Base-by-base conservation (phyloP, 2,113 vertebrate genomes). In the Pseudopodoces humilis region DNA sequence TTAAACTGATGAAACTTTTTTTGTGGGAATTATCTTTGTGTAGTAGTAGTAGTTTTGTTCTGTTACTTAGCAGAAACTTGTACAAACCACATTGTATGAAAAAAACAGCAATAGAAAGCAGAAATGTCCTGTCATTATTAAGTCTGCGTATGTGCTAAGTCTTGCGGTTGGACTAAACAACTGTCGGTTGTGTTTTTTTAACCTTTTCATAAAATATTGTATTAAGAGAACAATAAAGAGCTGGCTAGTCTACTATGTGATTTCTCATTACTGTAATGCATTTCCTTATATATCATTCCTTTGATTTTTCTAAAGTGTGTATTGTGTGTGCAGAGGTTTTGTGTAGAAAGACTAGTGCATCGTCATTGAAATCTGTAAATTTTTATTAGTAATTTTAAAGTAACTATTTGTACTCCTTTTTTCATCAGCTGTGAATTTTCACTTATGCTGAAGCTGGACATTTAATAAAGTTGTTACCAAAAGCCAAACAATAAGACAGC, bases 151-250 rank as follows among this genome's bases (percentile, higher is more conserved):
- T 74, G 19, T n/a, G 5, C 81, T 87, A 69, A 60, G 35, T 75
- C 87, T 76, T 75, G 19, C 41, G 7, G 46, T 78, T 85, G 39
- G 47, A 74, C 35, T 88, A 74, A 90, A 92, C n/a, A 85, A 35
- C 27, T 86, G 39, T 33, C 50, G 47, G 14, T 43, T 68, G 69
- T 52, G 13, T 35, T 83, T 64, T 83, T 69, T 39, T 33, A 39
- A 50, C 15, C 62, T 71, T 90, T 93, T 91, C 76, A 56, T 92
- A 76, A 94, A 82, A 77, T 83, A 82, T 5, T 88, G 46, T 81
- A 28, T 63, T 78, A 77, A 87, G 68, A 82, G 86, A 93, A 58
- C 55, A 96, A 92, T 92, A 91, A 96, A 97, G 76, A 88, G 22
- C 83, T 93, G 85, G 31, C 56, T 50, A 67, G 76, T 90, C 87